Conservation (phyloP, 2,797 vertebrate genomes). For the Huso huso region DNA sequence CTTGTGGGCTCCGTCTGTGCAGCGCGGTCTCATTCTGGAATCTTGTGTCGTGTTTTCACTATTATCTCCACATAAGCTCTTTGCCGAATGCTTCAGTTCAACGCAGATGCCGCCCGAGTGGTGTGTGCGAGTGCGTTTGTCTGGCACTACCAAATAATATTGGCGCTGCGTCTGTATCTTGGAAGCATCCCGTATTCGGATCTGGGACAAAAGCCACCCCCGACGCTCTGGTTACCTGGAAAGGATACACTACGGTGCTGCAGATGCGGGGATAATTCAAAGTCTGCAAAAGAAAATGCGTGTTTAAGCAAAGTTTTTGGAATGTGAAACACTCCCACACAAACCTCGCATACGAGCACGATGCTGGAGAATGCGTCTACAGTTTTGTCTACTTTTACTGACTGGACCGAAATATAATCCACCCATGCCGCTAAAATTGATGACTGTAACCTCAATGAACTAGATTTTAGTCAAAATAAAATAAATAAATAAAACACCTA, state of each 20-base stretch:
- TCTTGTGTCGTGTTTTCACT: too few species aligned
- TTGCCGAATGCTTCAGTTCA: too few species aligned
- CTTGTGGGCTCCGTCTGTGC: too few species aligned
- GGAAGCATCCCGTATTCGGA: neutral
- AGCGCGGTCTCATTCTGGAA: too few species aligned
- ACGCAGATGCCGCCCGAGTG: too few species aligned
- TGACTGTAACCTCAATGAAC: too few species aligned
- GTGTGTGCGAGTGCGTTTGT: too few species aligned
- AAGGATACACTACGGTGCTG: neutral
- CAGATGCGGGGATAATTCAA: neutral
- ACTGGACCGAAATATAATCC: neutral
- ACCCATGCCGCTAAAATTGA: neutral
- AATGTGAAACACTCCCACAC: constrained; percentile 15
- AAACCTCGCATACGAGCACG: constrained; percentile 7
- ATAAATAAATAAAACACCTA: too few species aligned
- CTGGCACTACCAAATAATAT: too few species aligned
- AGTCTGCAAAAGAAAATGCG: neutral
- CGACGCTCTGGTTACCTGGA: neutral
- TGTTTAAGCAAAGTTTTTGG: constrained; percentile 7
- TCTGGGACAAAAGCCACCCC: neutral
- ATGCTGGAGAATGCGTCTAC: neutral
- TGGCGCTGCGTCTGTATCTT: too few species aligned
- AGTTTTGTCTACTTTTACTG: neutral
- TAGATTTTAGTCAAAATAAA: too few species aligned
- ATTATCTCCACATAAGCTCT: too few species aligned